phyloP scores from a whole-genome alignment of 2,113 vertebrate genomes.

The Empidonax traillii region DNA sequence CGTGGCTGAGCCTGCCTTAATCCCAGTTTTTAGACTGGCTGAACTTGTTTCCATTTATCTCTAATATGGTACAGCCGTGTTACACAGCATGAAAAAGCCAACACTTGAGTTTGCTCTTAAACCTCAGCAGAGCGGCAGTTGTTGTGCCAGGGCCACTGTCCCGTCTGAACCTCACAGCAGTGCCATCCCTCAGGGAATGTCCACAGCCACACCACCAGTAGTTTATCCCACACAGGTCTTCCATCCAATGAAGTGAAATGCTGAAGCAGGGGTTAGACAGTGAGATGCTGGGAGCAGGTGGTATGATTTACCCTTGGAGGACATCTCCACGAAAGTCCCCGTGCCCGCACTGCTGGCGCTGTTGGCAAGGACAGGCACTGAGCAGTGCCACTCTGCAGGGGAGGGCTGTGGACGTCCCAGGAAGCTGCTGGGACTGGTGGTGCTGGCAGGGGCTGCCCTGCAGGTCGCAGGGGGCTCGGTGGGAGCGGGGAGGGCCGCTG shows the following conservation, averaged over 20 bases:
- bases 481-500: accelerated
- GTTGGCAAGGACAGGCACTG: background rate
- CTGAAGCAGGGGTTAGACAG: background rate
- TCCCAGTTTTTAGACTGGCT: background rate
- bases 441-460: background rate
- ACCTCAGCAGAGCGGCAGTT: background rate
- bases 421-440: background rate
- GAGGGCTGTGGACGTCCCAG: accelerated
- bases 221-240: background rate
- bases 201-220: background rate
- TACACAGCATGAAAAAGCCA: background rate
- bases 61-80: background rate
- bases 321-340: background rate
- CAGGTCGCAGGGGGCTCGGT: background rate
- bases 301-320: too few relatives aligned
- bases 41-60: background rate
- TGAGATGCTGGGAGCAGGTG: background rate
- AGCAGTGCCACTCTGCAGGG: accelerated
- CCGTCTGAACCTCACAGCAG: accelerated
- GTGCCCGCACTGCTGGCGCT: background rate
- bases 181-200: background rate
- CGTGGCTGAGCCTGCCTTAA: background rate
- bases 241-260: background rate
- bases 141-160: background rate
- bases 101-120: background rate